These are phyloP conservation scores for Apeltes quadracus DNA, from an alignment of 2,113 vertebrate species.

Conservation along the genomic window DNA sequence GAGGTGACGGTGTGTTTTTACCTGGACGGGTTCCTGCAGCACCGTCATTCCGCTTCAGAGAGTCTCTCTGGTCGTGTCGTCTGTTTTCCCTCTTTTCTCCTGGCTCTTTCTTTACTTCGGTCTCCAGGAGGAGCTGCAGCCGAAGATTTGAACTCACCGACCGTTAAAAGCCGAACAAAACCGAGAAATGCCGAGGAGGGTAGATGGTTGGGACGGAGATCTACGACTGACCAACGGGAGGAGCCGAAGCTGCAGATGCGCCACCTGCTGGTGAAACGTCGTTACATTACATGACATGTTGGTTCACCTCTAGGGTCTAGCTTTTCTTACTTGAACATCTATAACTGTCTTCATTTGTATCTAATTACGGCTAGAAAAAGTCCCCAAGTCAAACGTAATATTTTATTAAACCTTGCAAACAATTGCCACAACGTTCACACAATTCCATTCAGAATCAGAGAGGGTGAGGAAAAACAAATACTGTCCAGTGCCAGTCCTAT, in stretches of 20 bases:
- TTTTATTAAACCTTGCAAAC: no score
- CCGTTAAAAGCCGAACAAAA: constrained; percentile 74
- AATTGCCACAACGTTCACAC: no score
- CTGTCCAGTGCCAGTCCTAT: no score
- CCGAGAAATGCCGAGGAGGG: constrained; percentile 35
- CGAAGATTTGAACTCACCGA: constrained; percentile 81
- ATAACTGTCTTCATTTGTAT: no score
- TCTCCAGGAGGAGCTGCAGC: constrained; percentile 62
- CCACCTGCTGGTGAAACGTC: background rate
- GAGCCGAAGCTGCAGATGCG: background rate
- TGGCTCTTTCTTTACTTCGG: constrained; percentile 60
- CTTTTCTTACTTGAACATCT: no score
- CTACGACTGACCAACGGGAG: constrained; percentile 8
- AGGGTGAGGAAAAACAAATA: no score
- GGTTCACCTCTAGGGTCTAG: no score
- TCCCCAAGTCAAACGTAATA: no score
- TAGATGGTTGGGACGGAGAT: constrained; percentile 2
- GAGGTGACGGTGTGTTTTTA: constrained; percentile 36
- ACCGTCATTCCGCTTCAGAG: constrained; percentile 82
- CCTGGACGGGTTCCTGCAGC: constrained; percentile 85
- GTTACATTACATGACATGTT: no score
- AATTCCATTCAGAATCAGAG: no score
- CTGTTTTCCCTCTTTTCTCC: constrained; percentile 52
- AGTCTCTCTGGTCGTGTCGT: constrained; percentile 41
- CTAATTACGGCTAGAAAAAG: no score